Evolutionary conservation across 2,113 vertebrate species (phyloP), one percentile per base, ranked within the genome.

Genomic region (Amphilophus citrinellus): DNA sequence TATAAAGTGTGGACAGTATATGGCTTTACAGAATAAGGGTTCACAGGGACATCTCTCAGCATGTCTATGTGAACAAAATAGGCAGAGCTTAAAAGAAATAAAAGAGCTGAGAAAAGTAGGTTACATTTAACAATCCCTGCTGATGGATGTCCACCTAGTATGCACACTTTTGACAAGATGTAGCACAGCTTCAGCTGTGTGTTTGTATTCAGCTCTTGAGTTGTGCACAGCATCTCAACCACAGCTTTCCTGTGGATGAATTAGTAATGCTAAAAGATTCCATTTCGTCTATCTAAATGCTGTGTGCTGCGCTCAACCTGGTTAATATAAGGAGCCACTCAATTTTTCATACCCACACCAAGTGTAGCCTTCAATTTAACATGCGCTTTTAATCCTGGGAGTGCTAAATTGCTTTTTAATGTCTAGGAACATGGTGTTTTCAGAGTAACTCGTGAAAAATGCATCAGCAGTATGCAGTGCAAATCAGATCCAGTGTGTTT

Each of bases 281-380:
- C 90, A 87, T 94, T 90, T 93, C 83, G 88, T 94, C 89, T 89
- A 76, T 93, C 94, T 95, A 94, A 95, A 96, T 90, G 93, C 92
- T 80, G 89, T 84, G 84, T 85, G 83, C 84, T 18, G 84, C 68
- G 84, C 89, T 89, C 84, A 89, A 86, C 88, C 92, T 90, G 91
- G 96, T 97, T 98, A 97, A 97, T 97, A 97, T 97, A 96, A 97
- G 93, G 95, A 97, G 96, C 96, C 96, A 96, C 96, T 98, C 96
- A 97, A 98, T 98, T 97, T 98, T 98, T 98, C 96, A 98, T 98
- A 97, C 96, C 97, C 96, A 97, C 96, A 95, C 97, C 96, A 96
- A 98, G 96, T 97, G 97, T 96, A 97, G 97, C 97, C 97, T 98
- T 98, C 97, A 97, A 97, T 98, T 97, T 98, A 97, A 98, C 97